Evolutionary conservation across 2,888 invertebrate species (phyloP), one percentile per base, ranked within the genome.

Genomic region (Quadroppia sp.): DNA sequence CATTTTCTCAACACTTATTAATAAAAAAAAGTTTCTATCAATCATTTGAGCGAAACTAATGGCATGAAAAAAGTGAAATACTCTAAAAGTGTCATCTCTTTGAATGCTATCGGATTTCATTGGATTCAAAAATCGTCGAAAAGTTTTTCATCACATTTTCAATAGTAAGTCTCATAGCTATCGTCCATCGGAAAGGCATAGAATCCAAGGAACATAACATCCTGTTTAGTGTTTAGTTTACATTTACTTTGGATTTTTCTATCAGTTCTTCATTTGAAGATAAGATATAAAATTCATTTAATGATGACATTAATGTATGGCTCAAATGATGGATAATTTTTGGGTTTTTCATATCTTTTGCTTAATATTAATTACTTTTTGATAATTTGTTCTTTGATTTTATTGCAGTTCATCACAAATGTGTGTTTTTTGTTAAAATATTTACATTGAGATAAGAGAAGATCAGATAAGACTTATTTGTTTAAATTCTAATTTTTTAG

Each of bases 221-320:
- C 45, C 45, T 9, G 45, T 45, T 45, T 45, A 45, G 45, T 45
- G 45, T 28, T 53, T 53, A 25, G 53, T 53, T 53, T 20, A 25
- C 20, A 2, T 53, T 53, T 25, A 45, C 45, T 15, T 45, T 15
- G 15, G 15, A 17, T 45, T 45, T 25, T 53, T 53, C 13, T 30
- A 59, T 30, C 59, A 28, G 13, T 30, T 59, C 59, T 15, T 59
- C 28, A 32, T 4, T n/a, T 25, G 2, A n/a, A n/a, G 64, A 64
- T 64, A 36, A 64, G 36, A 64, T 36, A 36, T 32, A 36, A n/a
- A n/a, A 20, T 59, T 50, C 50, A 50, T 23, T 53, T 7, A 53
- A 53, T 53, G 15, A 64, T 64, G 64, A 64, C 64, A 64, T 64
- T 64, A 64, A 61, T 64, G n/a, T 36, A 2, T 64, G 32, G 36